Evolutionary conservation across 2,888 invertebrate genomes (phyloP), one percentile per base, ranked within the genome.

Genomic region (Theodoxus fluviatilis): DNA sequence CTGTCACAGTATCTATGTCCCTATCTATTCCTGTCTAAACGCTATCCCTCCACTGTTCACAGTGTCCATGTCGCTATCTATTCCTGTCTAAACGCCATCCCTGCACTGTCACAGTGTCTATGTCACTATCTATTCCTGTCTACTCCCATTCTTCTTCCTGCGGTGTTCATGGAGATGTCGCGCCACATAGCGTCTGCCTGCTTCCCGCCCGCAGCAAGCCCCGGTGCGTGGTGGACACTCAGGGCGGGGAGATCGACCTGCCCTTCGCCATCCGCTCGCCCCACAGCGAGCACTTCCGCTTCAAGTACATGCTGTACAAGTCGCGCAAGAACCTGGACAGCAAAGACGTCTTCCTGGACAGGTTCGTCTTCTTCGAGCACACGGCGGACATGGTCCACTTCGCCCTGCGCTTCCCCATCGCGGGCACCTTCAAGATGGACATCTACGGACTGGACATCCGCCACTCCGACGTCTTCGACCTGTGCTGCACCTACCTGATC

Each of bases 401-500:
- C 68, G 74, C 77, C 2, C 67, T 81, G 31, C 73, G 81, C 28
- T 83, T 84, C 68, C 84, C 84, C 0, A 73, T 81, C 6, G 76
- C 72, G 40, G 86, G 86, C 0, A 79, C 73, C 52, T 86, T 81
- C 73, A 85, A 84, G 73, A 74, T 86, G 80, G 85, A 86, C 73
- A 76, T 86, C 28, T 85, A 83, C 74, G 85, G 84, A 7, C 73
- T 80, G 63, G 82, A 84, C 73, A 70, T 77, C 1, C 71, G 73
- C 3, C 77, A 79, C 67, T 81, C 81, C 25, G 83, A 82, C 68
- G 78, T 81, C 28, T 82, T 84, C 73, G 84, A 85, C 70, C 74
- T 85, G 63, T 78, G 80, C 9, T 85, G 84, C 71, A 82, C 85
- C 22, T 85, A 86, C 74, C 75, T 85, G 22, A 81, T 86, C 33